Evolutionary conservation across 2,113 vertebrate genomes (phyloP).

Genomic region (Psittacus erithacus): DNA sequence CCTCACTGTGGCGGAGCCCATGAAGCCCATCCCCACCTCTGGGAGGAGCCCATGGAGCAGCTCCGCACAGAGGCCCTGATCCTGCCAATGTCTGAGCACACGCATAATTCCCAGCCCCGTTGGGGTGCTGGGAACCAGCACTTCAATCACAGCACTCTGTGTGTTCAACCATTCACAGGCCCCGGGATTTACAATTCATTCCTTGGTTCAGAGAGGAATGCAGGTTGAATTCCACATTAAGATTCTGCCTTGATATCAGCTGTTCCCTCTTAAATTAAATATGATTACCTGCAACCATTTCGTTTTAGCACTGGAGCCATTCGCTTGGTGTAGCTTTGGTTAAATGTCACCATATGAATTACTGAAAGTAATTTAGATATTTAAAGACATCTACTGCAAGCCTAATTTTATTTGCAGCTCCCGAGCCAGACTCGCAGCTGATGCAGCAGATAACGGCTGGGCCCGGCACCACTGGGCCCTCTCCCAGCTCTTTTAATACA

Average conservation of each 20-base stretch:
- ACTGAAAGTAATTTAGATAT: conserved; percentile 65
- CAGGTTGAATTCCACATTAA: conserved; percentile 15
- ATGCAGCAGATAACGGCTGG: conserved; percentile 38
- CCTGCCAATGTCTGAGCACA: not conserved
- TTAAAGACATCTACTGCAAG: conserved; percentile 50
- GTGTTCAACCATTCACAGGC: not conserved
- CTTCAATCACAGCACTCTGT: not conserved
- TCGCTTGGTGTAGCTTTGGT: conserved; percentile 47
- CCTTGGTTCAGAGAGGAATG: not conserved
- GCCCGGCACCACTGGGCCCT: not conserved
- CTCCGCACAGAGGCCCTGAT: rapidly evolving
- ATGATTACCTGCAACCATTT: conserved; percentile 62
- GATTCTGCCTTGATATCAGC: conserved; percentile 44
- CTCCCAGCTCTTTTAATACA: conserved; percentile 6
- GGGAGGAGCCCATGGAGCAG: not conserved
- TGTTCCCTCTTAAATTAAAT: conserved; percentile 46
- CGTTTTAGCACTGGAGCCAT: conserved; percentile 43
- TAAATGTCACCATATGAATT: conserved; percentile 68
- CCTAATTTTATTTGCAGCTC: conserved; percentile 49
- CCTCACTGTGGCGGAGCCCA: not conserved
- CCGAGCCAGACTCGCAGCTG: not conserved
- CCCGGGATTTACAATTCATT: not conserved
- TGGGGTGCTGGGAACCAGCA: not conserved
- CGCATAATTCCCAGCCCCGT: not conserved
- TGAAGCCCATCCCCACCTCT: not conserved